These are phyloP conservation scores for Isotomurus palustris DNA, from an alignment of 2,888 invertebrate species.

Conservation along the genomic window DNA sequence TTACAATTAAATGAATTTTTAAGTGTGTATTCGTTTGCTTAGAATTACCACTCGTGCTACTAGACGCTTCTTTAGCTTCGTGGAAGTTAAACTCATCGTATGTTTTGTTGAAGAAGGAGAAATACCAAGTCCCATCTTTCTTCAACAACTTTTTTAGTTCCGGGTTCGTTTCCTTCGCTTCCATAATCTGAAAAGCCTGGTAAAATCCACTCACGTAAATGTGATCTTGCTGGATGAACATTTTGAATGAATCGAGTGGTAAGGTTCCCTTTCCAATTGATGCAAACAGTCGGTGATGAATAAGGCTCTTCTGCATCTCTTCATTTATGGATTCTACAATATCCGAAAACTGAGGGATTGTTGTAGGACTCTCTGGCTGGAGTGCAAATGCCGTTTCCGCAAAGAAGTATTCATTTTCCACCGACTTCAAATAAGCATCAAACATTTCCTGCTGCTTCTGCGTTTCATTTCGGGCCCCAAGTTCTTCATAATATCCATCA, in stretches of 20 bases:
- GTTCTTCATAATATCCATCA: background rate
- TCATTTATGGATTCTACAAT: background rate
- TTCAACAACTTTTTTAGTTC: background rate
- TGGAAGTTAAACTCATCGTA: background rate
- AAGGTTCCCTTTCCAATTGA: background rate
- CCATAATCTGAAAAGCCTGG: slow-evolving; percentile 8
- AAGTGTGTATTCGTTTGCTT: background rate
- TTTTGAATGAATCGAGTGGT: background rate
- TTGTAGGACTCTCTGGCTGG: background rate
- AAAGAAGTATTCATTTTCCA: slow-evolving; percentile 2
- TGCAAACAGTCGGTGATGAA: background rate
- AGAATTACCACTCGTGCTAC: background rate
- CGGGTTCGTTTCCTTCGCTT: slow-evolving; percentile 1
- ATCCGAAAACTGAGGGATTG: slow-evolving; percentile 3
- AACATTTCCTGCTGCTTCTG: slow-evolving; percentile 1
- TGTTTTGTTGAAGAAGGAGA: background rate
- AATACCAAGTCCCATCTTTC: background rate
- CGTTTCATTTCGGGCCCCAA: background rate
- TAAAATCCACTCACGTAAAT: slow-evolving; percentile 9
- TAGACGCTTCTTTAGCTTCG: background rate
- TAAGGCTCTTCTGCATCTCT: background rate
- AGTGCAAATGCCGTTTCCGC: background rate
- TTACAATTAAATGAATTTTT: background rate
- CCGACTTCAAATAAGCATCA: background rate
- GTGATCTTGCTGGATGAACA: slow-evolving; percentile 4